These are phyloP conservation scores for Clavelina lepadiformis DNA, from an alignment of 23 tunicate genomes.

Conservation along the genomic window DNA sequence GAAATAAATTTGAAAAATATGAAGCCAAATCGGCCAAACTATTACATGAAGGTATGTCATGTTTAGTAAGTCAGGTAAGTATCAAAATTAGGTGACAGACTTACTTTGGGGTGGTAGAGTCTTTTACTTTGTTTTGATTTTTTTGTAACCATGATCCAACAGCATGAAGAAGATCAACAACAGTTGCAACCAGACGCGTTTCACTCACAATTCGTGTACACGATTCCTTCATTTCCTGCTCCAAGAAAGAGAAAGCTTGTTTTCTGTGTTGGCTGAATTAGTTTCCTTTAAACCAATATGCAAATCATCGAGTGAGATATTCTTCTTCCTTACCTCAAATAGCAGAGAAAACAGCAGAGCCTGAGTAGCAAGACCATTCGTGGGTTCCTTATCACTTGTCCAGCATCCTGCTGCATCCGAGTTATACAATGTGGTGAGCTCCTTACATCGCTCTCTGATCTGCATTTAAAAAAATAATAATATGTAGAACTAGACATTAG, in stretches of 20 bases:
- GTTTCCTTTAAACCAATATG: background rate
- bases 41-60: background rate
- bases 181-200: slow-evolving; percentile 17
- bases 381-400: slow-evolving; percentile 37
- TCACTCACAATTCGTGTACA: slow-evolving; percentile 43
- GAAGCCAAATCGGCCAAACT: background rate
- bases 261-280: background rate
- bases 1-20: background rate
- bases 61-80: background rate
- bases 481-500: background rate
- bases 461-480: slow-evolving; percentile 2
- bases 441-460: slow-evolving; percentile 45
- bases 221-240: slow-evolving; percentile 65
- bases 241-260: background rate
- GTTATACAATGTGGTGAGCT: slow-evolving; percentile 15
- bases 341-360: slow-evolving; percentile 59
- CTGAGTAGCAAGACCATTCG: slow-evolving; percentile 49
- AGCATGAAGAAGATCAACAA: slow-evolving; percentile 21
- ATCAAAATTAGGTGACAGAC: background rate
- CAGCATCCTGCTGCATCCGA: slow-evolving; percentile 17
- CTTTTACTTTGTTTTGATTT: slow-evolving; percentile 1
- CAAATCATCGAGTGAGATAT: background rate
- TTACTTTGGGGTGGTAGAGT: slow-evolving; percentile 43
- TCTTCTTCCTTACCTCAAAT: slow-evolving; percentile 41
- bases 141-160: slow-evolving; percentile 34